These are phyloP conservation scores for Hippolais icterina DNA, from an alignment of 2,113 vertebrate species.

Conservation along the genomic window DNA sequence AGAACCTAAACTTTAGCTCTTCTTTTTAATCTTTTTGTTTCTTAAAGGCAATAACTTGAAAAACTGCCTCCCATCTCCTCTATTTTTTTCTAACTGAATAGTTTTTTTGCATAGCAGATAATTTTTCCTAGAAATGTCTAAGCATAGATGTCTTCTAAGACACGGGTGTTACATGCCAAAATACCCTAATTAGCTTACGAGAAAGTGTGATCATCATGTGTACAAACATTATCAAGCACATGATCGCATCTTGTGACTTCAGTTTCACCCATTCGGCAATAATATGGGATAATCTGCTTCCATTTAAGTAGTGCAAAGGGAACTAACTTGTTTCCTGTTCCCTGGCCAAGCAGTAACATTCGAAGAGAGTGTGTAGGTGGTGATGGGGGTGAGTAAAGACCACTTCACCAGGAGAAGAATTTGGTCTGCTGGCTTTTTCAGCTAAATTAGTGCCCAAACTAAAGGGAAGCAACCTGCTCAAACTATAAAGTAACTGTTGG, in stretches of 20 bases:
- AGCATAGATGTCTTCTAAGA: not conserved
- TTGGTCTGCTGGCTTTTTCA: constrained; percentile 1
- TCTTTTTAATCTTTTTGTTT: not conserved
- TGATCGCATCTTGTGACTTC: not conserved
- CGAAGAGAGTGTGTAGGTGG: not conserved
- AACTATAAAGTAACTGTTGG: not conserved
- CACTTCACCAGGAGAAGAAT: not conserved
- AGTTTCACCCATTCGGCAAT: not conserved
- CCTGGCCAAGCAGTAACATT: not conserved
- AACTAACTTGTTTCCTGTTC: not conserved
- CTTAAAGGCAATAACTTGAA: not conserved
- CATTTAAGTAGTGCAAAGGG: not conserved
- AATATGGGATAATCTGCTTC: not conserved
- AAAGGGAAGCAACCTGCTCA: not conserved
- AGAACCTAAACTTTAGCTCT: not conserved
- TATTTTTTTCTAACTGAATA: not conserved
- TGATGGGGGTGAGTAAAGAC: not conserved
- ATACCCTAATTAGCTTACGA: not conserved
- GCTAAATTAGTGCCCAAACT: not conserved
- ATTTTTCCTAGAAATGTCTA: not conserved
- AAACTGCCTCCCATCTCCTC: accelerated
- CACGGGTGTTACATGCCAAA: not conserved
- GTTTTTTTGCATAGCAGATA: not conserved
- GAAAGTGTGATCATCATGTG: not conserved
- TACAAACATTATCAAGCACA: not conserved